Conservation (phyloP, 2,797 vertebrate genomes). For the Megaceryle alcyon region DNA sequence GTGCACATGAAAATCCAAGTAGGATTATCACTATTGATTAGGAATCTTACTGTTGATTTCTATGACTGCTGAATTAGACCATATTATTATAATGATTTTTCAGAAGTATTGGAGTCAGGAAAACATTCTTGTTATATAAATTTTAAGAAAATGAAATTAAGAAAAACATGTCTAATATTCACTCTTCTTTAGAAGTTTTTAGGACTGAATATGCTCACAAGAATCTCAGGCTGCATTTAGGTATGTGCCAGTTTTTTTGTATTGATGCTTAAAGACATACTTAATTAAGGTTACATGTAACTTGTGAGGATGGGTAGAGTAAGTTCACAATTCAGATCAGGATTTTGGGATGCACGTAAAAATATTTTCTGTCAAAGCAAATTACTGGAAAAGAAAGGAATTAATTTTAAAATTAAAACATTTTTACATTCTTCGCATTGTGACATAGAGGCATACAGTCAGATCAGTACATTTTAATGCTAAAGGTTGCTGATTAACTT, state of each 20-base stretch:
- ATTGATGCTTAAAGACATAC: not conserved
- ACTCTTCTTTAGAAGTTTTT: not conserved
- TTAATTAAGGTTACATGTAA: not conserved
- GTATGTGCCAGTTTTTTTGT: not conserved
- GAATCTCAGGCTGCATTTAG: not conserved
- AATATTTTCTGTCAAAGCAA: not conserved
- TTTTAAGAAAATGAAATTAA: not conserved
- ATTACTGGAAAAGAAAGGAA: not conserved
- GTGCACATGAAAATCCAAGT: not conserved
- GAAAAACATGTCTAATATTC: not conserved
- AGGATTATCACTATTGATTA: not conserved
- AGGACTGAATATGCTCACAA: not conserved
- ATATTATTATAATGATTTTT: not conserved
- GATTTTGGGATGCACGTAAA: not conserved
- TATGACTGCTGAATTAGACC: not conserved
- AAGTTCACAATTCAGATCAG: not conserved
- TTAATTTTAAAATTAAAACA: not conserved
- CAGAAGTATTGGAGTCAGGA: not conserved
- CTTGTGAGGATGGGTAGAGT: not conserved
- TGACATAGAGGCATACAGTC: not conserved
- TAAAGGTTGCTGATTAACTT: not conserved
- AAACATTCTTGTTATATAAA: not conserved
- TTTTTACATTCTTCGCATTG: not conserved
- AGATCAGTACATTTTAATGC: not conserved
- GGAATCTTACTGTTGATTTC: not conserved